Conservation (phyloP, 2,797 vertebrate species). For the Sebastes cheni region DNA sequence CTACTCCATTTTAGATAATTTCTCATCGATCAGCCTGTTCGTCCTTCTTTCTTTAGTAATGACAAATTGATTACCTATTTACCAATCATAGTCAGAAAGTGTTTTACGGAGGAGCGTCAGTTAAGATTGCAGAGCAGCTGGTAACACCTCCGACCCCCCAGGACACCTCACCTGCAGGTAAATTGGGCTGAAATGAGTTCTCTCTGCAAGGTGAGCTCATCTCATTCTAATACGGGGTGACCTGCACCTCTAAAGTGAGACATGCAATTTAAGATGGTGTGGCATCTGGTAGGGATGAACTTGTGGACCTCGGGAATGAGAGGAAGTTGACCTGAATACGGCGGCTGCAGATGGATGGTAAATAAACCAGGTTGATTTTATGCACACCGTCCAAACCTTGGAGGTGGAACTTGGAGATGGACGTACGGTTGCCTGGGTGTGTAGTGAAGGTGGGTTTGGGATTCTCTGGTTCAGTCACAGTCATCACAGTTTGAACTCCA, state of each 20-base stretch:
- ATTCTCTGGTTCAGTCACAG: neutral
- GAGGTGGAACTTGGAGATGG: neutral
- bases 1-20: neutral
- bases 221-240: neutral
- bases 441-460: too few relatives aligned
- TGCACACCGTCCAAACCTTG: neutral
- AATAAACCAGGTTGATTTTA: neutral
- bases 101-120: neutral
- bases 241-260: slow-evolving; percentile 1
- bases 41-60: neutral
- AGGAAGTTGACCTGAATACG: slow-evolving; percentile 15
- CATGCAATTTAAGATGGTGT: neutral
- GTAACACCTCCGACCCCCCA: neutral
- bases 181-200: slow-evolving; percentile 16
- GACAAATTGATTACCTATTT: neutral
- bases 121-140: neutral
- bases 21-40: neutral
- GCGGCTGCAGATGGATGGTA: neutral
- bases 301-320: neutral
- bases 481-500: neutral
- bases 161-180: neutral
- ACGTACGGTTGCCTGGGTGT: neutral
- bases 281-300: slow-evolving; percentile 5
- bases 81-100: neutral
- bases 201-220: neutral